Conservation (phyloP, 2,888 invertebrate genomes). For the Andrena bucephala region DNA sequence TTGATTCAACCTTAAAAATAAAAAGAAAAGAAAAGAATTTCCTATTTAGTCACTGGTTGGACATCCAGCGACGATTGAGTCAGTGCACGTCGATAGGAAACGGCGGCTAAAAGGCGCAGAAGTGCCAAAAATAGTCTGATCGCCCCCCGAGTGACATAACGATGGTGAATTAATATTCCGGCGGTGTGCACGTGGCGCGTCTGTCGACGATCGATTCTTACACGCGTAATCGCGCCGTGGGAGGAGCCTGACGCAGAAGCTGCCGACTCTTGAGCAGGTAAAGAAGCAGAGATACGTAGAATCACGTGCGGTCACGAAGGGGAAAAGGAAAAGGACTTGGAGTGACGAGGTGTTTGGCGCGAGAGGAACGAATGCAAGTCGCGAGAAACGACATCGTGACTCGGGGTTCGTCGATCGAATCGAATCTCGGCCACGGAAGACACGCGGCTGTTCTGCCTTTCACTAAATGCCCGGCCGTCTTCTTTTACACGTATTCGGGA, state of each 20-base stretch:
- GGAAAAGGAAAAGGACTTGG: not conserved
- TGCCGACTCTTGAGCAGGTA: not conserved
- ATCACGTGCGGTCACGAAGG: too few relatives aligned
- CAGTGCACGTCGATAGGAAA: slow-evolving; percentile 2
- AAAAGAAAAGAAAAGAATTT: not conserved
- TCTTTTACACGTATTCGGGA: slow-evolving; percentile 75
- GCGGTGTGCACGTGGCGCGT: slow-evolving; percentile 11
- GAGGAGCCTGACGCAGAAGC: not conserved
- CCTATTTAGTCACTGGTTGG: not conserved
- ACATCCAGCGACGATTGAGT: slow-evolving; percentile 2
- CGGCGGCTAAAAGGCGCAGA: not conserved
- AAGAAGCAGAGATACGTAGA: not conserved
- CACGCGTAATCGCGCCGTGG: not conserved
- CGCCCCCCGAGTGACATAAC: not conserved
- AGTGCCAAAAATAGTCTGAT: slow-evolving; percentile 18
- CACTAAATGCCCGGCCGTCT: slow-evolving; percentile 75
- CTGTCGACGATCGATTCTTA: not conserved
- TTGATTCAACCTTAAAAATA: too few relatives aligned
- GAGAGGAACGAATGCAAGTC: slow-evolving; percentile 44
- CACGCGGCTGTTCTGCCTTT: slow-evolving; percentile 71
- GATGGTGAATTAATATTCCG: slow-evolving; percentile 25
- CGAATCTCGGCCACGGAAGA: slow-evolving; percentile 78
- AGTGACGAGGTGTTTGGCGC: slow-evolving; percentile 40
- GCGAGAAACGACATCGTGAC: slow-evolving; percentile 60
- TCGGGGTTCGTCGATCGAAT: slow-evolving; percentile 70